Conservation (phyloP, 2,113 vertebrate species). For the Poeciliopsis prolifica region DNA sequence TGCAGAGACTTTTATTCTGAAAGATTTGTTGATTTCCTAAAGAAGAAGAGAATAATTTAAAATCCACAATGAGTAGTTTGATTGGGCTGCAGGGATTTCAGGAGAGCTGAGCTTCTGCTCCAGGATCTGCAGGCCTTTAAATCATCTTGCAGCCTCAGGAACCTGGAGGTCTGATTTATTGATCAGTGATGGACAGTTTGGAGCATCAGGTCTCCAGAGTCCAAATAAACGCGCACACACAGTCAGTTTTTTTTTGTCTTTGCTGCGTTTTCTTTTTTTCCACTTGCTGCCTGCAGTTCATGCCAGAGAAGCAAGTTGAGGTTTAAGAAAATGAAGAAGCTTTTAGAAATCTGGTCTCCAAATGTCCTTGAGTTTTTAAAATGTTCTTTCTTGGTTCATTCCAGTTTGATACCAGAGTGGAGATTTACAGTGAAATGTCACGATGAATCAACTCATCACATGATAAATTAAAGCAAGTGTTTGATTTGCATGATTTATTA, state of each 20-base stretch:
- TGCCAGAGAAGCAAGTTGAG: background rate
- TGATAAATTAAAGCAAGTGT: too few species aligned
- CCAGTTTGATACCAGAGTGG: background rate
- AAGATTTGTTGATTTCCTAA: background rate
- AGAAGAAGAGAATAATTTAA: too few species aligned
- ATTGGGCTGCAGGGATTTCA: background rate
- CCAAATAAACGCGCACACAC: slow-evolving; percentile 9
- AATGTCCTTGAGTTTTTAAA: background rate
- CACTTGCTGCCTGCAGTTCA: background rate
- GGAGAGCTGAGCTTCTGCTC: background rate
- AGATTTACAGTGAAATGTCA: background rate
- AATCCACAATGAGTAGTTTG: background rate
- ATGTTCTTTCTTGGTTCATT: background rate
- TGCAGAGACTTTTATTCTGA: slow-evolving; percentile 17
- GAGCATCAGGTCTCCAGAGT: slow-evolving; percentile 42
- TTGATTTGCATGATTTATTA: too few species aligned
- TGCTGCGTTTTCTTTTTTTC: background rate
- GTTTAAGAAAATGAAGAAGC: slow-evolving; percentile 32
- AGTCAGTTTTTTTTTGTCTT: background rate
- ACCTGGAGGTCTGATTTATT: slow-evolving; percentile 45
- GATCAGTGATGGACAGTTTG: slow-evolving; percentile 68
- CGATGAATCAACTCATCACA: too few species aligned
- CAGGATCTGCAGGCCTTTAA: background rate
- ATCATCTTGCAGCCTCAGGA: background rate
- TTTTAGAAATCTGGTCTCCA: background rate